These are phyloP conservation scores for Hylaea fasciaria DNA, from an alignment of 2,888 invertebrate genomes.

Conservation along the genomic window DNA sequence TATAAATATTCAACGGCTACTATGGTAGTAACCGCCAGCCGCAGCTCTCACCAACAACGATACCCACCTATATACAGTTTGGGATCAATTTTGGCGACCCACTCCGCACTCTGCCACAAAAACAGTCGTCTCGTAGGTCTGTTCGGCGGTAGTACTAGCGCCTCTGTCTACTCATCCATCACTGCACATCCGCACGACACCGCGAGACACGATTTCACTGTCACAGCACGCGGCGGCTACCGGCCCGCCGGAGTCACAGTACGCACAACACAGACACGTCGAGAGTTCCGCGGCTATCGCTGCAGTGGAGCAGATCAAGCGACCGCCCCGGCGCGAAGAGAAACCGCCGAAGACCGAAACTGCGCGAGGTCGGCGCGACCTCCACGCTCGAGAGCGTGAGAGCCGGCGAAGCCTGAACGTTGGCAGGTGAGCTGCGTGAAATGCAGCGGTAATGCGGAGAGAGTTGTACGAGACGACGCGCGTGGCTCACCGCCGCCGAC, in stretches of 20 bases:
- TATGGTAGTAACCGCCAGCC: constrained; percentile 51
- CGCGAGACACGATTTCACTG: constrained; percentile 81
- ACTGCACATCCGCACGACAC: constrained; percentile 84
- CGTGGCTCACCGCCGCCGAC: constrained; percentile 83
- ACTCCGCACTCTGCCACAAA: constrained; percentile 72
- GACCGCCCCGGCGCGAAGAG: constrained; percentile 52
- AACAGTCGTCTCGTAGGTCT: constrained; percentile 63
- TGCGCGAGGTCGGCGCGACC: constrained; percentile 70
- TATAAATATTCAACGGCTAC: constrained; percentile 77
- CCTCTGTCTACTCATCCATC: constrained; percentile 80
- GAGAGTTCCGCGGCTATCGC: constrained; percentile 64
- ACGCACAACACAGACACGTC: constrained; percentile 63
- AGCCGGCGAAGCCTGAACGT: constrained; percentile 74
- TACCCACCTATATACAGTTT: constrained; percentile 84
- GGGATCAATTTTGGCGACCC: constrained; percentile 84
- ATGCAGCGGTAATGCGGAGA: constrained; percentile 64
- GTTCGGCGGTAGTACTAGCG: constrained; percentile 61
- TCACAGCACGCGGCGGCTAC: constrained; percentile 78
- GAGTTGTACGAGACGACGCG: constrained; percentile 78
- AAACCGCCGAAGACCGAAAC: constrained; percentile 68
- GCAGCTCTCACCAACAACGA: constrained; percentile 59
- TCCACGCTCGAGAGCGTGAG: constrained; percentile 80
- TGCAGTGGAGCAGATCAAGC: constrained; percentile 58
- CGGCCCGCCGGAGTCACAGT: constrained; percentile 71
- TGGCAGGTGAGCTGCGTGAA: constrained; percentile 70